These are phyloP conservation scores for Tetraodon nigroviridis DNA, from an alignment of 2,113 vertebrate species.

Conservation along the genomic window DNA sequence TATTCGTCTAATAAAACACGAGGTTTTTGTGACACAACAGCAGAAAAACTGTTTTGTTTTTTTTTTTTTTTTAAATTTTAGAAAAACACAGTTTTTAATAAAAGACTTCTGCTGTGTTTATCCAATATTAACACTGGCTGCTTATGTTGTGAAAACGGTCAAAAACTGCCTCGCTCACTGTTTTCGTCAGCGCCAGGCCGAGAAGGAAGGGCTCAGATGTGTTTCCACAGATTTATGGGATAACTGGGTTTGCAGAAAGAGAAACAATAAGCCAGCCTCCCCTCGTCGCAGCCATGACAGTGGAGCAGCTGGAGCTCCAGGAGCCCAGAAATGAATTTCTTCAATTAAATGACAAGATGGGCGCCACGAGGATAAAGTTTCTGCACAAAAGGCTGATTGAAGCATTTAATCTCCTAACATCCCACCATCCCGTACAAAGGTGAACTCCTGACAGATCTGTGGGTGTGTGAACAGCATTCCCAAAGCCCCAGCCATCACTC, in stretches of 20 bases:
- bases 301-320: background rate
- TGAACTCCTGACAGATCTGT: background rate
- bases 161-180: background rate
- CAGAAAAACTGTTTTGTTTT: too few relatives aligned
- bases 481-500: background rate
- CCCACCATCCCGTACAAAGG: too few relatives aligned
- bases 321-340: too few relatives aligned
- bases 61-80: too few relatives aligned
- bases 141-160: background rate
- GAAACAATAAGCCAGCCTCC: slow-evolving; percentile 7
- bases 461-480: background rate
- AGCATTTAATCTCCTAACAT: background rate
- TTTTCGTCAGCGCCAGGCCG: background rate
- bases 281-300: background rate
- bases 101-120: too few relatives aligned
- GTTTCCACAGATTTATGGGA: slow-evolving; percentile 36
- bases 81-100: too few relatives aligned
- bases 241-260: slow-evolving; percentile 30
- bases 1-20: too few relatives aligned
- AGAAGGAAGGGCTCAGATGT: slow-evolving; percentile 17
- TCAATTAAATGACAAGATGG: too few relatives aligned
- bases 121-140: too few relatives aligned
- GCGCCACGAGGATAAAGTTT: too few relatives aligned
- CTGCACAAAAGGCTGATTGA: too few relatives aligned
- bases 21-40: too few relatives aligned